A percentile compares a stretch with the other conserved stretches of the same genome.
Conservation (phyloP, 64 coral and sea anemone species). For the Trachythela sp. region DNA sequence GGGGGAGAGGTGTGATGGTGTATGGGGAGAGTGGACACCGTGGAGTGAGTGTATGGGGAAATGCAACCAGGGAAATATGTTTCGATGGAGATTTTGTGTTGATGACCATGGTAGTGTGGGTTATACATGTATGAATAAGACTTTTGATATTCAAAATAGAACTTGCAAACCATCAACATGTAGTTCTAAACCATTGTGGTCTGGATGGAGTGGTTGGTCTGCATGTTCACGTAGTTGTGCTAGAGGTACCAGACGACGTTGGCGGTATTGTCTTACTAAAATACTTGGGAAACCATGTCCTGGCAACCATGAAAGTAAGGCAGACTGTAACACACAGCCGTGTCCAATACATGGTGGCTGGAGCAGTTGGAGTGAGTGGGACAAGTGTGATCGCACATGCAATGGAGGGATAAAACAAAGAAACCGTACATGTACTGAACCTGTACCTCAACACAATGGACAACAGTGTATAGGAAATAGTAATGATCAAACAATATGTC, state of each 20-base stretch:
- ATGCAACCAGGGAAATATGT: background rate
- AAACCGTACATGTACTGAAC: background rate
- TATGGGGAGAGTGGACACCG: background rate
- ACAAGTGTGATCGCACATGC: background rate
- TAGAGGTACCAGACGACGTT: background rate
- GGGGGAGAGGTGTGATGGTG: background rate
- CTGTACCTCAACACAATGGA: background rate
- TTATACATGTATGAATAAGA: background rate
- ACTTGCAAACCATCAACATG: background rate
- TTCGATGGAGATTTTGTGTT: background rate
- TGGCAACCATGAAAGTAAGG: background rate
- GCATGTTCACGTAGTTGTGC: background rate
- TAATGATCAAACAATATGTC: background rate
- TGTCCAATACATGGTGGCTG: conserved; percentile 7
- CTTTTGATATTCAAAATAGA: background rate
- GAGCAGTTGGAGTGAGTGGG: background rate
- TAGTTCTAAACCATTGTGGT: background rate
- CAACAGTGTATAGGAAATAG: background rate
- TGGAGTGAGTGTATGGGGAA: background rate
- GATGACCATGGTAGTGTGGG: background rate
- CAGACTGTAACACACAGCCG: background rate
- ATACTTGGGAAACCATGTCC: background rate
- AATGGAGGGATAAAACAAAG: background rate
- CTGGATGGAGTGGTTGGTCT: background rate
- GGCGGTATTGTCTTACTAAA: background rate